Conservation (phyloP, 2,888 invertebrate species). For the Melieria picta region DNA sequence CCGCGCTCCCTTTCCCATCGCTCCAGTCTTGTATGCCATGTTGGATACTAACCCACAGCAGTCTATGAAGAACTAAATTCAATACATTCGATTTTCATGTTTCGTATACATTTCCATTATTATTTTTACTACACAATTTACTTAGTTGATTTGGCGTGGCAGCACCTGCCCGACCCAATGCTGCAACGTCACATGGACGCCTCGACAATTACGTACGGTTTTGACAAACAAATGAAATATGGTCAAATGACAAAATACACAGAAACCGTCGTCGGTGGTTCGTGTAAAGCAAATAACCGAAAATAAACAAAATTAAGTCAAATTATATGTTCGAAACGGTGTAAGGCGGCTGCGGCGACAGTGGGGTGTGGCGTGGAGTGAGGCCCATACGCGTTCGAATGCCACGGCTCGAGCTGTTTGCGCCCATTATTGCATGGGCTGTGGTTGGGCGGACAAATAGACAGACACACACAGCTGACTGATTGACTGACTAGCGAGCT, state of each 20-base stretch:
- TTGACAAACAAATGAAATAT: slow-evolving; percentile 12
- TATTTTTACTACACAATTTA: too few species aligned
- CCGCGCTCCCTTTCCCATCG: too few species aligned
- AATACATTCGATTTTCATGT: too few species aligned
- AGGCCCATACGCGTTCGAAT: not conserved
- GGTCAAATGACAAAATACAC: slow-evolving; percentile 9
- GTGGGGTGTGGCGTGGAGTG: not conserved
- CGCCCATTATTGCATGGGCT: not conserved
- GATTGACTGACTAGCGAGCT: too few species aligned
- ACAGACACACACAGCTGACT: not conserved
- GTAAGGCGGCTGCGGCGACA: not conserved
- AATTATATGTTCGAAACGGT: not conserved
- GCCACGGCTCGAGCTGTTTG: not conserved
- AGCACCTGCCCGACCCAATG: too few species aligned
- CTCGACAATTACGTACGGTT: too few species aligned
- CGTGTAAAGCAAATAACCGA: slow-evolving; percentile 12
- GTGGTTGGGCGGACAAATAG: not conserved
- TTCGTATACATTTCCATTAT: too few species aligned
- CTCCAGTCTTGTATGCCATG: too few species aligned
- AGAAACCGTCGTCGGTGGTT: not conserved
- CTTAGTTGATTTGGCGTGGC: too few species aligned
- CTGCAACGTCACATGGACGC: too few species aligned
- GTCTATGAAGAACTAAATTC: too few species aligned
- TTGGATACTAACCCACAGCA: too few species aligned
- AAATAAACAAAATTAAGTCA: slow-evolving; percentile 14